Conservation (phyloP, 2,888 invertebrate species). For the Morpho achilles region DNA sequence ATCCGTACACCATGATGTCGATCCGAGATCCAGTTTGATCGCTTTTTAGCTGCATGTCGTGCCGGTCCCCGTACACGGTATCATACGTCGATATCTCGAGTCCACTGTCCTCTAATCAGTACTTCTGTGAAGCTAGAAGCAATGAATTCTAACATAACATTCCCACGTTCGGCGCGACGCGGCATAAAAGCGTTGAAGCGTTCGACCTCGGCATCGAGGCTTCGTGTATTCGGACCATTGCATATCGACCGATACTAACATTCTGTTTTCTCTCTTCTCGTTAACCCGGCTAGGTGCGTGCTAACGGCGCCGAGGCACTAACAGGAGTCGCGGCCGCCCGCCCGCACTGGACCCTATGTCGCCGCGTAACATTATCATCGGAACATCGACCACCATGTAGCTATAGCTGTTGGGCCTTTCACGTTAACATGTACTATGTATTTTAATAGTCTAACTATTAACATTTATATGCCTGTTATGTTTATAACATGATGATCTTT, state of each 20-base stretch:
- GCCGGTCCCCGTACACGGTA: constrained; percentile 43
- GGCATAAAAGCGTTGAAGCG: constrained; percentile 54
- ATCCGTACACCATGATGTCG: constrained; percentile 64
- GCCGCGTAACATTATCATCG: constrained; percentile 73
- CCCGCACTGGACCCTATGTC: constrained; percentile 52
- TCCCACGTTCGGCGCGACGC: constrained; percentile 32
- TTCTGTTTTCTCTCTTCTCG: constrained; percentile 85
- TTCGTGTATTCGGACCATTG: constrained; percentile 71
- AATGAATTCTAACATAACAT: constrained; percentile 6
- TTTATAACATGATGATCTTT: constrained; percentile 77
- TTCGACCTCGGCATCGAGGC: constrained; percentile 55
- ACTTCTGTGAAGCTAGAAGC: constrained; percentile 6
- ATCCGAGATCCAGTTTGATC: constrained; percentile 67
- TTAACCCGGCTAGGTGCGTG: constrained; percentile 89
- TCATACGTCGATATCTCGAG: constrained; percentile 29
- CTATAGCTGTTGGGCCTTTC: constrained; percentile 78
- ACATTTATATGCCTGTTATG: constrained; percentile 79
- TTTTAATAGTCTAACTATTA: constrained; percentile 80
- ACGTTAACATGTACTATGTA: constrained; percentile 78
- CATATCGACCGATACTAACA: constrained; percentile 82
- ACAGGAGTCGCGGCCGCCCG: constrained; percentile 65
- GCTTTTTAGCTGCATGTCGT: constrained; percentile 66
- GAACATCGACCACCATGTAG: constrained; percentile 77
- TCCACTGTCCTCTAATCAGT: constrained; percentile 15
- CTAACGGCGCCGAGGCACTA: constrained; percentile 82